Conservation (phyloP, 2,888 invertebrate species). For the Hirtodrosophila histrioides region DNA sequence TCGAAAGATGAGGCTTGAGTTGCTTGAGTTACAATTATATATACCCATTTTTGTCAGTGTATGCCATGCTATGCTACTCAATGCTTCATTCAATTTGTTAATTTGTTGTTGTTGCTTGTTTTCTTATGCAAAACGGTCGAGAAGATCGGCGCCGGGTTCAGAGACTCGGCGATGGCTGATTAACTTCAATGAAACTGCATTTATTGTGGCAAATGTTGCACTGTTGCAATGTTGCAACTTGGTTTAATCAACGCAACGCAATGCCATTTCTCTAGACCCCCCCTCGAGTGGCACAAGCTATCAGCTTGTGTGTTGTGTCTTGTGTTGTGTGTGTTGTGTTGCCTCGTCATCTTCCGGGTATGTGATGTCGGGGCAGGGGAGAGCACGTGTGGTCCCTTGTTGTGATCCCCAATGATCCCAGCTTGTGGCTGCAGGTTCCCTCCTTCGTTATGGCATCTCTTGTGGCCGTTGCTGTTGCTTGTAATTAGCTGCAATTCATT, state of each 20-base stretch:
- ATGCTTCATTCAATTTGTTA: constrained; percentile 66
- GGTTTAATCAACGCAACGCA: constrained; percentile 69
- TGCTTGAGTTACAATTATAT: too few species aligned
- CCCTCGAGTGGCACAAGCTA: too few species aligned
- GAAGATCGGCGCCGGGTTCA: constrained; percentile 52
- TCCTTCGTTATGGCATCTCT: background rate
- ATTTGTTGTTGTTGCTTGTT: constrained; percentile 41
- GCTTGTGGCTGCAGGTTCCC: too few species aligned
- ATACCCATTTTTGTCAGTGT: constrained; percentile 21
- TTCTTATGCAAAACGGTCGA: constrained; percentile 58
- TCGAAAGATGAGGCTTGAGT: too few species aligned
- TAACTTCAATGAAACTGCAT: constrained; percentile 78
- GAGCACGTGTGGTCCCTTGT: constrained; percentile 52
- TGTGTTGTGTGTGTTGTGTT: too few species aligned
- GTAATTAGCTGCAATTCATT: constrained; percentile 76
- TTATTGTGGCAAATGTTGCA: constrained; percentile 62
- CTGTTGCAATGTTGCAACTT: constrained; percentile 55
- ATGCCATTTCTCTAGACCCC: constrained; percentile 45
- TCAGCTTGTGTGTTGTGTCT: too few species aligned
- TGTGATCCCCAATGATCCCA: constrained; percentile 7
- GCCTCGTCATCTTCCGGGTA: constrained; percentile 68
- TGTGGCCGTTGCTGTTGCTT: constrained; percentile 32
- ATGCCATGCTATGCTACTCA: constrained; percentile 19
- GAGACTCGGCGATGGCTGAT: constrained; percentile 61
- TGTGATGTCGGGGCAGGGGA: background rate